phyloP scores from a whole-genome alignment of 2,888 invertebrate genomes.

The Zaprionus obscuricornis region DNA sequence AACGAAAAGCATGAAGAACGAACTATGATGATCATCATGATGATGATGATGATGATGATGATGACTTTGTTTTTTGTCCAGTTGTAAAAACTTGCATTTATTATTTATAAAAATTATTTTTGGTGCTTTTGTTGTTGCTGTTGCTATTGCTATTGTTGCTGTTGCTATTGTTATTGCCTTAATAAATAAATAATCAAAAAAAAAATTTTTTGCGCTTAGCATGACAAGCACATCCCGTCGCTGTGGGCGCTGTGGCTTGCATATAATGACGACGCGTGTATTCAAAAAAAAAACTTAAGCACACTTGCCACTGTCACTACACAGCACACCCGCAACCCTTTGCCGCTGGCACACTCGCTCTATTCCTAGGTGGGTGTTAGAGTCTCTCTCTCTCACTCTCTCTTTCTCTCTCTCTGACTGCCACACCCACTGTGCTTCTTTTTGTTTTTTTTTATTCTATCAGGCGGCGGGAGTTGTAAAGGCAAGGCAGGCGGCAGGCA shows the following conservation, averaged over 20 bases:
- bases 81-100: slow-evolving; percentile 57
- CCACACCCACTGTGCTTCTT: too few relatives aligned
- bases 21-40: too few relatives aligned
- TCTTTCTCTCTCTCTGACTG: too few relatives aligned
- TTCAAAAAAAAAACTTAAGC: slow-evolving; percentile 1
- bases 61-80: slow-evolving; percentile 5
- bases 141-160: slow-evolving; percentile 7
- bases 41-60: too few relatives aligned
- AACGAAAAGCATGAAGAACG: slow-evolving; percentile 42
- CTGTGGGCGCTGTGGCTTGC: slow-evolving; percentile 51
- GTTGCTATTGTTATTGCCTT: slow-evolving; percentile 50
- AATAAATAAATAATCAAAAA: slow-evolving; percentile 62
- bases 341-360: too few relatives aligned
- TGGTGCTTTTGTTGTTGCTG: background rate
- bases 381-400: too few relatives aligned
- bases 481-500: background rate
- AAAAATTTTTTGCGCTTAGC: slow-evolving; percentile 56
- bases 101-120: slow-evolving; percentile 56
- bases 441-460: too few relatives aligned
- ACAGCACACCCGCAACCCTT: too few relatives aligned
- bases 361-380: slow-evolving; percentile 50
- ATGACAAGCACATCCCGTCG: slow-evolving; percentile 60
- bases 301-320: slow-evolving; percentile 12
- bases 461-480: slow-evolving; percentile 41
- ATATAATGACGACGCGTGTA: too few relatives aligned